Evolutionary conservation across 2,797 vertebrate genomes (phyloP).

Genomic region (Syncerus caffer): DNA sequence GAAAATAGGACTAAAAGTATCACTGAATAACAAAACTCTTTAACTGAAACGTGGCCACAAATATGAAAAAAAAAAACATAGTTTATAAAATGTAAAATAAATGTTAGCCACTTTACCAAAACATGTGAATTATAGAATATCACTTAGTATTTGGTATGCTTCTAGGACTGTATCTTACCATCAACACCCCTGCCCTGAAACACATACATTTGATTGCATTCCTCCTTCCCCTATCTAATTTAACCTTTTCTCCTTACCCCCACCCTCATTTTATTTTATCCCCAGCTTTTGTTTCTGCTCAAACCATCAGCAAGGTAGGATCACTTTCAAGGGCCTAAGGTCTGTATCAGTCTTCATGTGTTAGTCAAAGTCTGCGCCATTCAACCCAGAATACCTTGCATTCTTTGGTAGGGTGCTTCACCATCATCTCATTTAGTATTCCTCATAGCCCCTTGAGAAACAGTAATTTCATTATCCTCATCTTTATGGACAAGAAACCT

Average conservation of each 20-base stretch:
- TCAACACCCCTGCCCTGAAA: background rate
- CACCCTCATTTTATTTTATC: background rate
- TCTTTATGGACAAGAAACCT: background rate
- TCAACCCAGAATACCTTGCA: background rate
- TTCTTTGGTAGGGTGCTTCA: background rate
- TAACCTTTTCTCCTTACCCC: background rate
- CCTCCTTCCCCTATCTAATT: background rate
- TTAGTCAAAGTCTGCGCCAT: background rate
- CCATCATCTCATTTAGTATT: background rate
- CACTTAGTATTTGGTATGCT: background rate
- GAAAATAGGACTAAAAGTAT: conserved; percentile 8
- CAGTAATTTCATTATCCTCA: background rate
- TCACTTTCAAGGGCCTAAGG: background rate
- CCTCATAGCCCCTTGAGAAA: background rate
- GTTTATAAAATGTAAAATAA: conserved; percentile 6
- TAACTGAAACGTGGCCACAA: background rate
- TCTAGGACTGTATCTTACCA: background rate
- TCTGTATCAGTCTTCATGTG: background rate
- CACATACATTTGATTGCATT: background rate
- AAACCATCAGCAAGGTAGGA: background rate
- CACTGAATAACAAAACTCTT: background rate
- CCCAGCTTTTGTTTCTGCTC: background rate
- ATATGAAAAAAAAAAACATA: background rate
- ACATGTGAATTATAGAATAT: conserved; percentile 6
- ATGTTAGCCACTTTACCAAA: background rate